Conservation (phyloP, 2,113 vertebrate genomes). For the Bubo bubo region DNA sequence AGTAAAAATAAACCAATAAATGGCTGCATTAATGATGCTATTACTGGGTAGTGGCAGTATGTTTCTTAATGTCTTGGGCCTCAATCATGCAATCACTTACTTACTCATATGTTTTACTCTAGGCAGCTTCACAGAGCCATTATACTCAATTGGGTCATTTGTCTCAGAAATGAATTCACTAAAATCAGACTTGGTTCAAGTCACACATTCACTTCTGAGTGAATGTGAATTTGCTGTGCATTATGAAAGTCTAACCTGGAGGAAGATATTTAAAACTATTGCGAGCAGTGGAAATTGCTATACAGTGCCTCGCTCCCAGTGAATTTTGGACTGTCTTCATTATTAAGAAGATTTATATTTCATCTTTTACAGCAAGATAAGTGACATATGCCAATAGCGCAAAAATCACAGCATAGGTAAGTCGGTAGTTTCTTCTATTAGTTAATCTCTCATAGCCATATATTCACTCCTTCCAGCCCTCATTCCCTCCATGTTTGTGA, state of each 20-base stretch:
- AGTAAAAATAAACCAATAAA: conserved; percentile 50
- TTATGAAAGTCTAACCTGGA: not conserved
- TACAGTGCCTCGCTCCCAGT: not conserved
- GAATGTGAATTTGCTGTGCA: not conserved
- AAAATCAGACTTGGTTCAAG: conserved; percentile 12
- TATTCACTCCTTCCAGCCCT: not conserved
- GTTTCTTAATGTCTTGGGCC: not conserved
- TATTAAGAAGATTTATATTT: not conserved
- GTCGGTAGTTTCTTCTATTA: not conserved
- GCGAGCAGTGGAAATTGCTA: not conserved
- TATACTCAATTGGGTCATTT: conserved; percentile 52
- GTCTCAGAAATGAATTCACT: conserved; percentile 41
- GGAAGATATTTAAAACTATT: conserved; percentile 25
- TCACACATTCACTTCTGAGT: not conserved
- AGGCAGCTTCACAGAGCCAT: conserved; percentile 28
- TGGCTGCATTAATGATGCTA: conserved; percentile 29
- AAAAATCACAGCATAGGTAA: not conserved
- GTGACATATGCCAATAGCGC: not conserved
- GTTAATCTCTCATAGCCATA: not conserved
- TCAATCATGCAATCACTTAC: conserved; percentile 32
- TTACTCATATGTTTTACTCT: conserved; percentile 45
- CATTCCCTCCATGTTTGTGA: not conserved
- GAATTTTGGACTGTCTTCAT: not conserved
- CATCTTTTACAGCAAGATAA: not conserved
- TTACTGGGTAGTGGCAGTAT: conserved; percentile 22